These are phyloP conservation scores for Pristionchus entomophagus DNA, from an alignment of 2,888 invertebrate genomes.

Conservation along the genomic window DNA sequence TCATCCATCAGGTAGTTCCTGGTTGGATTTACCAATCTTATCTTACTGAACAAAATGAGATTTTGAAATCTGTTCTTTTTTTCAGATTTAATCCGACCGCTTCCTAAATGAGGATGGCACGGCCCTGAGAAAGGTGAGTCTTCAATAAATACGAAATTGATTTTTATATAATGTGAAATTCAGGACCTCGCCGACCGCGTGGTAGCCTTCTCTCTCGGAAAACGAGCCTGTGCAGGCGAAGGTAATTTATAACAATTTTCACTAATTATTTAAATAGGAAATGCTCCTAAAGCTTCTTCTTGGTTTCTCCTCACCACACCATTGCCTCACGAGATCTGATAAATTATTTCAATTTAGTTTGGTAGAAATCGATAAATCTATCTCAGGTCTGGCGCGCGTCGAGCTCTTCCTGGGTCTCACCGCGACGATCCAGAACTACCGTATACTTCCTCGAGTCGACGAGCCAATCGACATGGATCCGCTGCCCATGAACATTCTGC, in stretches of 20 bases:
- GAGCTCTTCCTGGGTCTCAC: conserved; percentile 34
- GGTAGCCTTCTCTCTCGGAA: conserved; percentile 13
- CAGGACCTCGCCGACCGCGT: conserved; percentile 31
- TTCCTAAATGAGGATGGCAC: background rate
- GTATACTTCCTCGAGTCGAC: background rate
- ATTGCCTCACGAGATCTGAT: no score
- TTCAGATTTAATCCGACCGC: conserved; percentile 10
- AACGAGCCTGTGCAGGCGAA: conserved; percentile 18
- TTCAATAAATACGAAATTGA: background rate
- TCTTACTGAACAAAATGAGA: background rate
- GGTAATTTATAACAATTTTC: background rate
- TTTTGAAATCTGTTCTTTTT: no score
- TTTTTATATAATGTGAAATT: no score
- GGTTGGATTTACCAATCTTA: no score
- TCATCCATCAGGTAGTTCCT: no score
- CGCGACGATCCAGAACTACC: background rate
- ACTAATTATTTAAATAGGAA: background rate
- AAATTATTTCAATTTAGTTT: no score
- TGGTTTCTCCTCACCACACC: no score
- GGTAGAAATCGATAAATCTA: background rate
- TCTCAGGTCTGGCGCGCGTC: background rate
- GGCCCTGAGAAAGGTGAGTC: background rate
- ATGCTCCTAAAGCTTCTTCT: no score
- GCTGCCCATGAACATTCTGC: conserved; percentile 26
- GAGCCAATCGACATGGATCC: conserved; percentile 22